Evolutionary conservation across 2,113 vertebrate species (phyloP).

Genomic region (Dromaius novaehollandiae): DNA sequence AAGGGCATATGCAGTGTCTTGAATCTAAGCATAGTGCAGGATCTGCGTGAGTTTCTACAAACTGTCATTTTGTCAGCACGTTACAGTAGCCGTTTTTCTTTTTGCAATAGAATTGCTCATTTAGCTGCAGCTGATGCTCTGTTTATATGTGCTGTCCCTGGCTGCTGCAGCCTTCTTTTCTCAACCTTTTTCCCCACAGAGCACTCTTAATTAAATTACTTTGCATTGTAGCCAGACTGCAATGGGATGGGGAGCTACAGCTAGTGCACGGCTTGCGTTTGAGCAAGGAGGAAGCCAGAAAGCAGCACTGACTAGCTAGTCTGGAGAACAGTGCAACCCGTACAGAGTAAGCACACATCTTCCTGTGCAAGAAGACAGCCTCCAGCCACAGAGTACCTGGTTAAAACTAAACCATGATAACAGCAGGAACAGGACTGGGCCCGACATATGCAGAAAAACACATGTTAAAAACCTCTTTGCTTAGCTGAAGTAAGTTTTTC

Average conservation of each 20-base stretch:
- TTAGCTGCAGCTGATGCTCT: background rate
- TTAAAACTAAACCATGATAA: background rate
- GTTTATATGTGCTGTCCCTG: background rate
- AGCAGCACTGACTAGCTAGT: background rate
- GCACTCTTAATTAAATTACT: background rate
- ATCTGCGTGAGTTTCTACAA: background rate
- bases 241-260: background rate
- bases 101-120: background rate
- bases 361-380: background rate
- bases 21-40: background rate
- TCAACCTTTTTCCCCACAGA: background rate
- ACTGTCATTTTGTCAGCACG: background rate
- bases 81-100: background rate
- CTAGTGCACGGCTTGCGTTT: background rate
- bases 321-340: background rate
- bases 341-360: background rate
- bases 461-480: background rate
- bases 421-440: background rate
- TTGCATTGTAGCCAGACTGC: background rate
- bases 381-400: background rate
- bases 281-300: background rate
- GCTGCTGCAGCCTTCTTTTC: background rate
- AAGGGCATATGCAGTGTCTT: background rate
- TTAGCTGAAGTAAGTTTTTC: background rate
- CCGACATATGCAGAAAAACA: background rate